Base-by-base conservation (phyloP, 2,888 invertebrate genomes). In the Neoaliturus tenellus region DNA sequence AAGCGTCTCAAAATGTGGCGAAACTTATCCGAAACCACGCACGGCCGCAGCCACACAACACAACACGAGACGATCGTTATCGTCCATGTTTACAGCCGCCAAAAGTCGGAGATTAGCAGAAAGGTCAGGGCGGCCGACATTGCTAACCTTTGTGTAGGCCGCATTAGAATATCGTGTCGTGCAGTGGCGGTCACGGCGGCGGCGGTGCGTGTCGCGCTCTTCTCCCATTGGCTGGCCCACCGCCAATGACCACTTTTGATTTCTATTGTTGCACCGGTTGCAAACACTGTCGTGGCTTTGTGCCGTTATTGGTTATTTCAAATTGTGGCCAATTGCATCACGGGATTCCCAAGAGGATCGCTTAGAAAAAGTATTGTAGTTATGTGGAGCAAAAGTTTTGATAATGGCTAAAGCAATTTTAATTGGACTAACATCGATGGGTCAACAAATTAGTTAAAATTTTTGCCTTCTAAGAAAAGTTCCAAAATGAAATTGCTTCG, bases 101-200 rank as follows among this genome's bases (percentile, higher is more conserved):
- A 75, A 69, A 39, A 62, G n/a, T 69, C 39, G 33, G 39, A 20
- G 69, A 69, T 69, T 69, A 69, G 69, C n/a, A 4, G 67, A 69
- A 75, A 75, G 75, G 75, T 75, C 75, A 44, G 0, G 75, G 75
- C 39, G 44, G 71, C 39, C 41, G 71, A 23, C 75, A 75, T 75
- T 39, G 8, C 14, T 75, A 75, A 75, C 75, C 75, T 75, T 75
- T 75, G 75, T 17, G n/a, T 41, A 71, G 71, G 41, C 67, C 62
- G 33, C 73, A 75, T 75, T 75, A 44, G 75, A 75, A 75, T 75
- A 75, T 75, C 75, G 75, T 75, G 75, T 44, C 75, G 1, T 28
- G 17, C 20, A 2, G 67, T 31, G 31, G 33, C 31, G 33, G 75
- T 1, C 41, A 14, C 39, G 71, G 28, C 44, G 39, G 71, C 44